Evolutionary conservation across 2,888 invertebrate genomes (phyloP).

Genomic region (Scaptomyza reducta): DNA sequence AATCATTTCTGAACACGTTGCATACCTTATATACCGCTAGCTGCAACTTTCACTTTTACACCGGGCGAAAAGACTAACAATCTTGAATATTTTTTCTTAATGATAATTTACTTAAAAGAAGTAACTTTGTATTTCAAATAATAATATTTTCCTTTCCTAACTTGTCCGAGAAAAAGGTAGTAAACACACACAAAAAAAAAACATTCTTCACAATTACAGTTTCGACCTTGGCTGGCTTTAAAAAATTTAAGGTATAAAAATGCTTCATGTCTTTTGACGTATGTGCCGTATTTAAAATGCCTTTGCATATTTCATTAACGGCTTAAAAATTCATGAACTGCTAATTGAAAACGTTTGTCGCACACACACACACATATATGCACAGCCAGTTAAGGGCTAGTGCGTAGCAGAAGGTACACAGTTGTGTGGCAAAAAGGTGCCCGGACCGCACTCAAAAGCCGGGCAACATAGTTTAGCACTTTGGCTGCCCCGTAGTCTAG

Average conservation of each 20-base stretch:
- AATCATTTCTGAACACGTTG: constrained; percentile 38
- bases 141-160: too few species aligned
- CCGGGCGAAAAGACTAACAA: neutral
- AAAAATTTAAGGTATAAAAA: neutral
- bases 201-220: neutral
- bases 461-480: constrained; percentile 83
- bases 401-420: constrained; percentile 61
- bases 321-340: constrained; percentile 82
- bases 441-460: constrained; percentile 74
- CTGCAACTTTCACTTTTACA: constrained; percentile 67
- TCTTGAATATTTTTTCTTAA: too few species aligned
- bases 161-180: neutral
- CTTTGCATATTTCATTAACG: constrained; percentile 77
- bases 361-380: constrained; percentile 45
- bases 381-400: constrained; percentile 15
- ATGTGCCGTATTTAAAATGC: constrained; percentile 77
- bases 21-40: constrained; percentile 41
- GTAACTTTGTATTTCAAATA: too few species aligned
- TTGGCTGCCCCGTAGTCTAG: constrained; percentile 60
- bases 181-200: too few species aligned
- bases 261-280: too few species aligned
- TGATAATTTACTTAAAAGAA: too few species aligned
- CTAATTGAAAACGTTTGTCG: constrained; percentile 84
- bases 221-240: neutral
- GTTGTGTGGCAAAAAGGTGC: constrained; percentile 64